Conservation (phyloP, 2,888 invertebrate genomes). For the Nemoura dubitans region DNA sequence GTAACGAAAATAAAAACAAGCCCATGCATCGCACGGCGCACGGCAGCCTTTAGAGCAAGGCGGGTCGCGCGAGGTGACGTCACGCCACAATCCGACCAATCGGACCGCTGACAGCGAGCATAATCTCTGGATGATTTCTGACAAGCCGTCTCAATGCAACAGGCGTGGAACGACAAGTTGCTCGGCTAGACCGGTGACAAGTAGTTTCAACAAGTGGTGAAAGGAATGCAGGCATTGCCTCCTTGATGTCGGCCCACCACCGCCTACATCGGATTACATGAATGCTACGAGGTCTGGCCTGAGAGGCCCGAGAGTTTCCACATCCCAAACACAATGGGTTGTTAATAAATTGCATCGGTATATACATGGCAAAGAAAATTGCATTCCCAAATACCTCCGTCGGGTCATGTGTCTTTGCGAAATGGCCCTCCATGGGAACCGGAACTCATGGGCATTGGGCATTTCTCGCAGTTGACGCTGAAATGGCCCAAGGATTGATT, state of each 20-base stretch:
- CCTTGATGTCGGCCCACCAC: background rate
- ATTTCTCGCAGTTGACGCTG: background rate
- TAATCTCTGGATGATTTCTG: background rate
- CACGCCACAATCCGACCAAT: background rate
- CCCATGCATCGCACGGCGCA: too few relatives aligned
- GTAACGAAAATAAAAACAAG: background rate
- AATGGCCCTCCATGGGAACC: background rate
- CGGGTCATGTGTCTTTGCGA: background rate
- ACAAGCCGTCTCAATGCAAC: background rate
- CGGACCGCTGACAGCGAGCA: background rate
- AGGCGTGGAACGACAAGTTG: background rate
- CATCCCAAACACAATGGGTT: background rate
- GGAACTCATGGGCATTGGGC: background rate
- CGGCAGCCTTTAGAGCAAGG: background rate
- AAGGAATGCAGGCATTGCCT: background rate
- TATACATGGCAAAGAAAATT: background rate
- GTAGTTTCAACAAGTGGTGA: background rate
- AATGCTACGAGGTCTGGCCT: background rate
- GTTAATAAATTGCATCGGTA: background rate
- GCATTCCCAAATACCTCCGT: background rate
- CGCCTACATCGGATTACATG: constrained; percentile 3
- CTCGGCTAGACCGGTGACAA: background rate
- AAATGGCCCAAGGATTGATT: background rate
- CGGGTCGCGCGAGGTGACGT: background rate
- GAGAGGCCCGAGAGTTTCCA: background rate